Base-by-base conservation (phyloP, 1,140 invertebrate genomes). In the Dinoponera quadriceps region DNA sequence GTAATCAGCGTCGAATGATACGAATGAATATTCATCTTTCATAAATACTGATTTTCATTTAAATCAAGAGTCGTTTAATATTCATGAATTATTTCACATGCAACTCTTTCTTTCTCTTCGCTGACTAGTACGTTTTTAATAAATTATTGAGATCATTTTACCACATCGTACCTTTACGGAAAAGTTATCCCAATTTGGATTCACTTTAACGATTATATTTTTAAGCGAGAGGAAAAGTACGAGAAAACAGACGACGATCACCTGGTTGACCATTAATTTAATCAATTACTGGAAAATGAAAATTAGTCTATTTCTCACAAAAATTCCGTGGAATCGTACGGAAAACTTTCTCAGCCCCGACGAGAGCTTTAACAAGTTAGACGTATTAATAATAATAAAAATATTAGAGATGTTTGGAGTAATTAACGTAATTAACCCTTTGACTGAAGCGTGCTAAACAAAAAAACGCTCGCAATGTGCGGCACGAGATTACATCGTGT, bases 31-130 rank as follows among this genome's bases (percentile, higher is more conserved):
- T 87, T 83, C 22, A 83, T 48, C 14, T 51, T 59, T 72, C 25
- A 72, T 78, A 48, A 83, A 68, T 73, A 77, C 25, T 7, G 25
- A 66, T 74, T 86, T 78, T 72, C 83, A 86, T 86, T 87, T 83
- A 78, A 77, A 83, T 87, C 77, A 82, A 80, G 38, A 3, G 33
- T 25, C 33, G 13, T 82, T 38, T 51, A 71, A 82, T 85, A 87
- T 87, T 87, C 48, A 85, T 77, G 63, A 66, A 77, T 65, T 38
- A 27, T 54, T 48, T 22, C 22, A 22, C 59, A 60, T 60, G 60
- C 27, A 60, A 18, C 16, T 33, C 9, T 14, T 27, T 7, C 13
- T 7, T 4, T 60, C 59, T 44, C 14, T 11, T 5, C 1, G 13
- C 22, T n/a, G 13, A 73, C 18, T n/a, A 9, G 14, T 27, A 48